A percentile compares a stretch with the other conserved stretches of the same genome.
phyloP scores from a whole-genome alignment of 2,113 vertebrate species.

The Gadus chalcogrammus region DNA sequence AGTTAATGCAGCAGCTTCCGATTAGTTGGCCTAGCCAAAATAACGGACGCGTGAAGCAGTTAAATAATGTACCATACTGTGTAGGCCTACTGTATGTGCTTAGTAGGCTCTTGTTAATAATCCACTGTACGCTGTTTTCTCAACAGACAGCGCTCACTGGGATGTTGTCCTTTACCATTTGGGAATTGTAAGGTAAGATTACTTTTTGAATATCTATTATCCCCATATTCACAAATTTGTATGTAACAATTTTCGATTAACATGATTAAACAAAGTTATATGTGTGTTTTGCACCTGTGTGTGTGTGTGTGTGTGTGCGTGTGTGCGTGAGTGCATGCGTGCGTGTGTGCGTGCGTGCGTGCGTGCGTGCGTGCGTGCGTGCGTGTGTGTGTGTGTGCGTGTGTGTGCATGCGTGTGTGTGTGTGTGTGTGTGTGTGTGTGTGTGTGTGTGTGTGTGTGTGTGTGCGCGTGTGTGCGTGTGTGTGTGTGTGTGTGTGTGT shows the following conservation, averaged over 20 bases:
- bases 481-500: too few species aligned
- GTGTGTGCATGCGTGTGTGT: background rate
- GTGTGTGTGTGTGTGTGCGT: background rate
- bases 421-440: background rate
- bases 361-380: background rate
- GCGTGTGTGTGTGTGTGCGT: background rate
- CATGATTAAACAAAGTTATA: background rate
- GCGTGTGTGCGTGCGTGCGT: background rate
- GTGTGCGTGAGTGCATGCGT: background rate
- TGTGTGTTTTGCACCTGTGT: background rate
- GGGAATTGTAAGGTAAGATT: slow-evolving; percentile 72
- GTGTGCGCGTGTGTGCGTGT: background rate
- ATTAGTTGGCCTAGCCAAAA: background rate
- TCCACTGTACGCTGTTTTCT: slow-evolving; percentile 11
- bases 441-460: background rate
- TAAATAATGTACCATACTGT: background rate
- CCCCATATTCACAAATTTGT: background rate
- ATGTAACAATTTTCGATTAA: background rate
- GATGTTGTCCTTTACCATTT: slow-evolving; percentile 70
- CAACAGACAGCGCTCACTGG: slow-evolving; percentile 65
- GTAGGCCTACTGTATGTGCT: too few species aligned
- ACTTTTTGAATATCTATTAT: background rate
- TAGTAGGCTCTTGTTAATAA: background rate
- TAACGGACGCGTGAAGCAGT: background rate
- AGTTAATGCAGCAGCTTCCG: too few species aligned